Percentiles rank a stretch among this genome's conserved stretches.
These are phyloP conservation scores for Mercenaria mercenaria DNA, from an alignment of 1,140 invertebrate genomes.

Conservation along the genomic window DNA sequence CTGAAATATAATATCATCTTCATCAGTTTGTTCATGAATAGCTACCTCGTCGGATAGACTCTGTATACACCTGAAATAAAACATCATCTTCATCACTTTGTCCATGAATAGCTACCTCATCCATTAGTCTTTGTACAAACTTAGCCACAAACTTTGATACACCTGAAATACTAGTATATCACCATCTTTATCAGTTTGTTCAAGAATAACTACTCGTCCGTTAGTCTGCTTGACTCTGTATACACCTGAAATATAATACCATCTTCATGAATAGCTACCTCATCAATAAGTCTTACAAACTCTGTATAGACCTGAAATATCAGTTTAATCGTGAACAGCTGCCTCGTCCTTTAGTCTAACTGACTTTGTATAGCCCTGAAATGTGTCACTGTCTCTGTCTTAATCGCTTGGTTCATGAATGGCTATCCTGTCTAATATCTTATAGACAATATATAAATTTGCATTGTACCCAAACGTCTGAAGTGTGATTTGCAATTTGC, in stretches of 20 bases:
- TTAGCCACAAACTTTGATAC: slow-evolving; percentile 66
- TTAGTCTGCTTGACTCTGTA: no score
- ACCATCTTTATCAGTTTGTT: slow-evolving; percentile 83
- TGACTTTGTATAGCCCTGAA: no score
- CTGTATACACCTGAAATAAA: slow-evolving; percentile 80
- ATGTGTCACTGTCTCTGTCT: no score
- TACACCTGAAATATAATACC: slow-evolving; percentile 84
- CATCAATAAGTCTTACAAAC: slow-evolving; percentile 82
- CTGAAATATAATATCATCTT: slow-evolving; percentile 77
- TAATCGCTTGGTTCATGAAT: no score
- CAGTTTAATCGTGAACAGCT: no score
- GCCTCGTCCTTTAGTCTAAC: no score
- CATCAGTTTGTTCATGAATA: slow-evolving; percentile 82
- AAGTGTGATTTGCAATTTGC: no score
- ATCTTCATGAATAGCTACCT: slow-evolving; percentile 76
- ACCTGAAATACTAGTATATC: no score
- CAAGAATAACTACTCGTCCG: slow-evolving; percentile 66
- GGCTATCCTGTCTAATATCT: no score
- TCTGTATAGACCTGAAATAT: slow-evolving; percentile 82
- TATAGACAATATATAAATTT: no score
- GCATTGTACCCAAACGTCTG: no score
- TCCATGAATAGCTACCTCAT: slow-evolving; percentile 77
- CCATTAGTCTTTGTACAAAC: slow-evolving; percentile 83
- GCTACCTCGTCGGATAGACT: slow-evolving; percentile 81
- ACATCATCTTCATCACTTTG: slow-evolving; percentile 83